Evolutionary conservation across 2,797 vertebrate genomes (phyloP), one percentile per base, ranked within the genome.

Genomic region (Siniperca scherzeri): DNA sequence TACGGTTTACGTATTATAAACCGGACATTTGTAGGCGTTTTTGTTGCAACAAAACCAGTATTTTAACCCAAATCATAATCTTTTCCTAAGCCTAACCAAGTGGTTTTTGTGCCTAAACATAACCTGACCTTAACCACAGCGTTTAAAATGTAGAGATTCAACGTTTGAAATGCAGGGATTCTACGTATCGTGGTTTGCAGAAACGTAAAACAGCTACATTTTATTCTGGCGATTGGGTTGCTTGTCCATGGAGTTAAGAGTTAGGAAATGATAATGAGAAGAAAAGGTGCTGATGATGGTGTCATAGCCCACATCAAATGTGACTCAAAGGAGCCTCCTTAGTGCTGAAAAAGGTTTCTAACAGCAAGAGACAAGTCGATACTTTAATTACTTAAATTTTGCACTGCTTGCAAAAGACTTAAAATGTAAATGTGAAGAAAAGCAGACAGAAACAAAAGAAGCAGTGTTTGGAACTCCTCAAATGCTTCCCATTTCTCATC

Each of bases 351-450:
- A n/a, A 46, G 59, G 52, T 59, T 80, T 83, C 71, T 44, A 40
- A 52, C 60, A 80, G 42, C 11, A 30, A 62, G 74, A 78, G 21
- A 71, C 27, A 50, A 69, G 75, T 17, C 1, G 38, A 73, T 16
- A 46, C 68, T 83, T 44, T 67, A 59, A 77, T 77, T n/a, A 61
- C 25, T 75, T 70, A n/a, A n/a, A 25, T 60, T 68, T n/a, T 85
- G 70, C 82, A 68, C 42, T 0, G 60, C 74, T 86, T 85, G 83
- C 80, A 76, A 77, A 88, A 86, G 46, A 64, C 62, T 79, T 50
- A 83, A 90, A 74, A 67, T 81, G 74, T 81, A 80, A 52, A 84
- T 84, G 75, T 78, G 75, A 90, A 87, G 66, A 71, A 81, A 85
- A 87, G 75, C 53, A 83, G 72, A 50, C 44, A 78, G 75, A 84